Percentiles rank a stretch among this genome's conserved stretches.
Conservation (phyloP, 2,797 vertebrate species). For the Pterois miles region DNA sequence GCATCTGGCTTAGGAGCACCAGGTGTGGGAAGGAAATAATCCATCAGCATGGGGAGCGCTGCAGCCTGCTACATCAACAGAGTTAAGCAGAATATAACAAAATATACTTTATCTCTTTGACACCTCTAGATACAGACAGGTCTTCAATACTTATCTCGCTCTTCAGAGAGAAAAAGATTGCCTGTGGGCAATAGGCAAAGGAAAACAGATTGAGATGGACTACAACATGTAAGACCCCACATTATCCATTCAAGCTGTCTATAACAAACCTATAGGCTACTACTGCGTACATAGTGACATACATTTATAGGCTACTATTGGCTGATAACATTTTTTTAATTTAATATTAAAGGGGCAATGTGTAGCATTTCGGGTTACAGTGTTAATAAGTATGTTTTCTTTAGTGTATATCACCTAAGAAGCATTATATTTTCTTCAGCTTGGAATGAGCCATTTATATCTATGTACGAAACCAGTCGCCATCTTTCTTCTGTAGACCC, state of each 20-base stretch:
- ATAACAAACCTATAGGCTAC: background rate
- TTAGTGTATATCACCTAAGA: background rate
- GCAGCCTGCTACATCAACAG: slow-evolving; percentile 24
- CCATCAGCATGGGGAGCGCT: slow-evolving; percentile 55
- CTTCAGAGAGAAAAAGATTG: background rate
- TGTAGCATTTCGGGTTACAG: background rate
- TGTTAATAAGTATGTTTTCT: background rate
- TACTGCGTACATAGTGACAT: background rate
- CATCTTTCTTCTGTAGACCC: too few species aligned
- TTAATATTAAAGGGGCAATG: background rate
- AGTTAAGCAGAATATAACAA: slow-evolving; percentile 34
- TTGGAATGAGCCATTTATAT: background rate
- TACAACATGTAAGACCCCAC: background rate
- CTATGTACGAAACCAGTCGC: too few species aligned
- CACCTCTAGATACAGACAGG: slow-evolving; percentile 12
- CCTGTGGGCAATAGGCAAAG: slow-evolving; percentile 2
- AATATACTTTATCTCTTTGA: slow-evolving; percentile 19
- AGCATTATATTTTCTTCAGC: background rate
- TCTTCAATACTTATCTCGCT: slow-evolving; percentile 30
- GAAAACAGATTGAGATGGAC: background rate
- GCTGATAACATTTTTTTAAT: background rate
- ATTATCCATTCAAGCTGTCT: background rate
- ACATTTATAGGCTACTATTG: background rate
- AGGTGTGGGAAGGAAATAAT: slow-evolving; percentile 56
- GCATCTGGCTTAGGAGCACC: slow-evolving; percentile 37